These are phyloP conservation scores for Coptodon rendalli DNA, from an alignment of 2,113 vertebrate species.

Conservation along the genomic window DNA sequence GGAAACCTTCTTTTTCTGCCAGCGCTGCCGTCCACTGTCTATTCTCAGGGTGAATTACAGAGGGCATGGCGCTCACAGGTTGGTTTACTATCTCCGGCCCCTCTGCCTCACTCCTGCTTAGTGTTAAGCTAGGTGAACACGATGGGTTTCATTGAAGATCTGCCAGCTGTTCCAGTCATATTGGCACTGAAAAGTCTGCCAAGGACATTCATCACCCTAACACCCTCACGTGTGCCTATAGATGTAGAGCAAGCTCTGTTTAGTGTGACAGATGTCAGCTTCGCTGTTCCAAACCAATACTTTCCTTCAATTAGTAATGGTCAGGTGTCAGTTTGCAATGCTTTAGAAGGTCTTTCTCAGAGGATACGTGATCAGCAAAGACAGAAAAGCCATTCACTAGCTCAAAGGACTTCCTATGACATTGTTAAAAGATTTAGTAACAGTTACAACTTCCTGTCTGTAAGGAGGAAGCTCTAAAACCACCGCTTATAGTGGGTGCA, in stretches of 20 bases:
- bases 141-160: constrained; percentile 1
- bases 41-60: constrained; percentile 29
- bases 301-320: constrained; percentile 80
- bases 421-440: constrained; percentile 46
- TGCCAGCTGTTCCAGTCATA: constrained; percentile 32
- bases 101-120: not conserved
- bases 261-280: constrained; percentile 55
- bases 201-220: constrained; percentile 31
- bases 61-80: constrained; percentile 23
- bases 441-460: constrained; percentile 30
- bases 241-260: constrained; percentile 52
- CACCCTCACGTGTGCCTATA: constrained; percentile 20
- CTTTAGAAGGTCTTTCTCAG: constrained; percentile 44
- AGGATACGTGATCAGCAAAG: constrained; percentile 52
- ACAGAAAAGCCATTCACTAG: constrained; percentile 27
- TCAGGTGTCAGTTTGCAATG: constrained; percentile 69
- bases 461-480: not conserved
- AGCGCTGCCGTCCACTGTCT: constrained; percentile 10
- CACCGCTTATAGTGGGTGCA: not conserved
- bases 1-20: constrained; percentile 58
- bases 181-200: not conserved
- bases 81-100: constrained; percentile 29
- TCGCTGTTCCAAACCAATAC: constrained; percentile 45
- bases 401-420: constrained; percentile 34
- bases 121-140: constrained; percentile 20